phyloP scores from a whole-genome alignment of 1,140 invertebrate species.

The Globodera rostochiensis region DNA sequence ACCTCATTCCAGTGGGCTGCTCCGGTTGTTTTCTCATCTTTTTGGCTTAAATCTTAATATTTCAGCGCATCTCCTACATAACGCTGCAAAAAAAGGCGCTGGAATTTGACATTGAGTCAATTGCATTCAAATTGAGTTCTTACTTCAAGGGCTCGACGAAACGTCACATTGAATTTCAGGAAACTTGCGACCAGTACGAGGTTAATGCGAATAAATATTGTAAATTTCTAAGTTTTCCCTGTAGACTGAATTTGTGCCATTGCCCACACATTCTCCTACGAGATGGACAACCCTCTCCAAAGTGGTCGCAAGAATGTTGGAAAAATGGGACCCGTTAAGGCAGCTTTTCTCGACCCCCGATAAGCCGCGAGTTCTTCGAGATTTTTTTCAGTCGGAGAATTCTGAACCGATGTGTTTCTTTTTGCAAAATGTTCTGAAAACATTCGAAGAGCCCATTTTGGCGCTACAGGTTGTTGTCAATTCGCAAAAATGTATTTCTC shows the following conservation, averaged over 20 bases:
- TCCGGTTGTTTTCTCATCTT: neutral
- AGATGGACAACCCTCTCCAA: conserved; percentile 28
- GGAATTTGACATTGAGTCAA: conserved; percentile 22
- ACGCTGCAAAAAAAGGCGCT: conserved; percentile 11
- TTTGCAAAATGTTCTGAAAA: conserved; percentile 13
- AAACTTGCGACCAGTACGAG: conserved; percentile 28
- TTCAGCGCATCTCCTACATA: conserved; percentile 28
- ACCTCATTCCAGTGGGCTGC: conserved; percentile 31
- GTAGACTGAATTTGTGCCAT: conserved; percentile 3
- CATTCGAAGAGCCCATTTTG: neutral
- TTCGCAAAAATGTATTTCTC: neutral
- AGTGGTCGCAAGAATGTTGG: conserved; percentile 29
- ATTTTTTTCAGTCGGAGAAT: conserved; percentile 24
- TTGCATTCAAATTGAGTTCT: conserved; percentile 30
- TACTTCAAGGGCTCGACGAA: conserved; percentile 32
- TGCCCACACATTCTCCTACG: conserved; percentile 26
- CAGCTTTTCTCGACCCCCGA: neutral
- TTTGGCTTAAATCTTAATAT: no score
- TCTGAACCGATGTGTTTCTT: conserved; percentile 11
- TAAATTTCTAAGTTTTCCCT: neutral
- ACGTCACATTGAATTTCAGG: conserved; percentile 24
- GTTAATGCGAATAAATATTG: neutral
- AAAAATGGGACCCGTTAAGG: conserved; percentile 17
- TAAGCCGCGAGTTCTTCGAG: conserved; percentile 14
- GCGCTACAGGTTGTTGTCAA: neutral